These are phyloP conservation scores for Sciurus vulgaris DNA, from an alignment of 2,797 vertebrate species.

Conservation along the genomic window DNA sequence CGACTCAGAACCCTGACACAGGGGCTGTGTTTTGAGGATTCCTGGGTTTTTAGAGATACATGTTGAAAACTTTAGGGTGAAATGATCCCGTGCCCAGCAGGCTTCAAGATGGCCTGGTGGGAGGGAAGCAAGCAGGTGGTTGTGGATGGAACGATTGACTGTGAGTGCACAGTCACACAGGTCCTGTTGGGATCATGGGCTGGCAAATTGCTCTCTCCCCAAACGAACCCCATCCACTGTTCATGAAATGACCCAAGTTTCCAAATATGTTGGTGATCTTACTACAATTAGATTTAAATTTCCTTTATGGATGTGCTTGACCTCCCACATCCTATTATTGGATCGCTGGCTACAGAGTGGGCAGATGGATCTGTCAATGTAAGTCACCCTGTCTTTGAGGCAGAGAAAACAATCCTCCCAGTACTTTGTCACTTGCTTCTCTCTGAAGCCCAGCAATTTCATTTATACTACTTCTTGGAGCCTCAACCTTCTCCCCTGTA, in stretches of 20 bases:
- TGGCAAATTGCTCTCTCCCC: neutral
- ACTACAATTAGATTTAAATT: constrained; percentile 8
- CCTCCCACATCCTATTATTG: neutral
- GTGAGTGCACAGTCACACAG: neutral
- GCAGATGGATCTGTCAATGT: neutral
- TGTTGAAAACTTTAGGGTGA: neutral
- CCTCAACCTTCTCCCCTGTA: neutral
- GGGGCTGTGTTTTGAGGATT: neutral
- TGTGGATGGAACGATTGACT: neutral
- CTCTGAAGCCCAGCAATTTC: neutral
- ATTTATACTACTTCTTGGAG: neutral
- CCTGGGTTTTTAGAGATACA: neutral
- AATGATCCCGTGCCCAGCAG: neutral
- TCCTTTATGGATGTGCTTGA: neutral
- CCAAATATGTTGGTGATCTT: neutral
- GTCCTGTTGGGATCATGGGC: too few relatives aligned
- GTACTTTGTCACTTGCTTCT: neutral
- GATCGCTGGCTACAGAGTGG: neutral
- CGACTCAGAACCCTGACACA: neutral
- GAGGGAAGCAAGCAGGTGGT: neutral
- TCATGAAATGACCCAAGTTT: neutral
- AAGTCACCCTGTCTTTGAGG: neutral
- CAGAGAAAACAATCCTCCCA: neutral
- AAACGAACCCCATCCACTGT: neutral
- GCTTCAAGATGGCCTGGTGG: neutral